Percentiles rank a stretch among this genome's conserved stretches.
Conservation (phyloP, 1,140 invertebrate species). For the Calephelis virginiensis region DNA sequence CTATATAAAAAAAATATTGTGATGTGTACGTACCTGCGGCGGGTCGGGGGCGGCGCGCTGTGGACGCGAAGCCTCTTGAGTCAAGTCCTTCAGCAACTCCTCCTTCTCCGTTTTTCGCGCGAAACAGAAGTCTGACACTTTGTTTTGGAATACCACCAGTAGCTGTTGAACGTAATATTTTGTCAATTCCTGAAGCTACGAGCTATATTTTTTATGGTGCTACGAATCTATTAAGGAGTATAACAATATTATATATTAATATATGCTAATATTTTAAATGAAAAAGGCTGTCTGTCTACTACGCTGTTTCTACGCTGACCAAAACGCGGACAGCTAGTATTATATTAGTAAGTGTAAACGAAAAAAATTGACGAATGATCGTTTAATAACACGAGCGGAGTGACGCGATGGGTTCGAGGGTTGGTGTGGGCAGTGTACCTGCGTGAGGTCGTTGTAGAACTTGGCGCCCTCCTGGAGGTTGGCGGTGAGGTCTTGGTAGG, state of each 20-base stretch:
- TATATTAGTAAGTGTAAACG: too few relatives aligned
- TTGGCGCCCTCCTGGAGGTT: conserved; percentile 97
- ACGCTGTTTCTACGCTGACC: too few relatives aligned
- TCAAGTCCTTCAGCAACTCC: conserved; percentile 94
- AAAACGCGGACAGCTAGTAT: too few relatives aligned
- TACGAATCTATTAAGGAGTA: too few relatives aligned
- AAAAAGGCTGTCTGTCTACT: too few relatives aligned
- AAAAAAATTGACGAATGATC: too few relatives aligned
- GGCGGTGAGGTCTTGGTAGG: conserved; percentile 92
- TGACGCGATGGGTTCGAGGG: not conserved
- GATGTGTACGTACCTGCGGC: conserved; percentile 65
- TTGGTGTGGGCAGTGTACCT: conserved; percentile 27
- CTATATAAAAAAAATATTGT: conserved; percentile 24
- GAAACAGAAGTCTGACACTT: conserved; percentile 98
- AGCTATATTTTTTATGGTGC: too few relatives aligned
- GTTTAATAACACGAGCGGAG: too few relatives aligned
- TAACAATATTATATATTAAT: too few relatives aligned
- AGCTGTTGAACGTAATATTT: conserved; percentile 80
- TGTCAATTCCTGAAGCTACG: too few relatives aligned
- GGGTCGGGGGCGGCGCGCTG: conserved; percentile 78
- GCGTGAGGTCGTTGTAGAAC: conserved; percentile 99
- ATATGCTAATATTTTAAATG: too few relatives aligned
- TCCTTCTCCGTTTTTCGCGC: conserved; percentile 99
- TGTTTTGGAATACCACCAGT: conserved; percentile 97
- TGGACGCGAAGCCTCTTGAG: conserved; percentile 85